phyloP scores from a whole-genome alignment of 2,113 vertebrate species.

The Oryzias javanicus region DNA sequence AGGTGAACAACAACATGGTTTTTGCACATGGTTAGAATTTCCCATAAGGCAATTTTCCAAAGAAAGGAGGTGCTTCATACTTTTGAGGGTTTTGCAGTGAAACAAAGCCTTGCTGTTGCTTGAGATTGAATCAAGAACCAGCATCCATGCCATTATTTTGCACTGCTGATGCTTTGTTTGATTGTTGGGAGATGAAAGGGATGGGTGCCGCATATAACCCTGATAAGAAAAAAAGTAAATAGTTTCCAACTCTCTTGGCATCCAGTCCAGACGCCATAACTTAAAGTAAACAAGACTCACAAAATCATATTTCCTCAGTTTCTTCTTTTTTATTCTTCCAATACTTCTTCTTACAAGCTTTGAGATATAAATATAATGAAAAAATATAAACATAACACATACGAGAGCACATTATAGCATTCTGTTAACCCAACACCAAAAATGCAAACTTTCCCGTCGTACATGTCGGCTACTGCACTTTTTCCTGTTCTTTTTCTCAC shows the following conservation, averaged over 20 bases:
- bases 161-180: constrained; percentile 54
- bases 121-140: constrained; percentile 26
- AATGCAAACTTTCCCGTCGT: constrained; percentile 39
- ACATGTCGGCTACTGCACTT: constrained; percentile 46
- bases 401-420: constrained; percentile 61
- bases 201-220: constrained; percentile 22
- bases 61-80: constrained; percentile 26
- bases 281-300: constrained; percentile 27
- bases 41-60: background rate
- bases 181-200: constrained; percentile 41
- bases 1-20: too few species aligned
- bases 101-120: constrained; percentile 17
- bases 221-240: constrained; percentile 42
- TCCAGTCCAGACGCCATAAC: background rate
- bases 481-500: constrained; percentile 34
- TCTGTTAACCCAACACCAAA: constrained; percentile 40
- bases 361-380: constrained; percentile 63
- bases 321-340: constrained; percentile 67
- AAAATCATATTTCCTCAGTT: constrained; percentile 24
- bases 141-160: constrained; percentile 23
- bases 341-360: constrained; percentile 53
- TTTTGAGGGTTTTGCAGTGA: constrained; percentile 23
- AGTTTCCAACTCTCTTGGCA: background rate
- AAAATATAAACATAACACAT: constrained; percentile 65
- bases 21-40: background rate